Evolutionary conservation across 2,797 vertebrate species (phyloP), one percentile per base, ranked within the genome.

Genomic region (Sardinella longiceps): DNA sequence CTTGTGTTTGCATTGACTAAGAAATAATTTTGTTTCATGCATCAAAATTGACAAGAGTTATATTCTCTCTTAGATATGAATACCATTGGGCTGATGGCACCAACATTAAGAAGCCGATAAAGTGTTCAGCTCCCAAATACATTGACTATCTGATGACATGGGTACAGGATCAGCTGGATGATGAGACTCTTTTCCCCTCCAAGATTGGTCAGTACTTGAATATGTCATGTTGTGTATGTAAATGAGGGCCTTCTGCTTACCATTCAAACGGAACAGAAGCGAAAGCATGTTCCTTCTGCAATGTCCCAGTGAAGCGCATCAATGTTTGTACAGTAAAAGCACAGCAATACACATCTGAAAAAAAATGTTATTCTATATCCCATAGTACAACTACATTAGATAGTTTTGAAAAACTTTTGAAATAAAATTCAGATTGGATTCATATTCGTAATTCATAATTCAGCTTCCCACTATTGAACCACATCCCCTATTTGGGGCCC

Each of bases 81-180:
- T 99, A 99, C 91, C 98, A 99, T 89, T 98, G 98, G 98, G 98
- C 98, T 0, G 98, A 99, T 5, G 98, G 98, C 86, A 99, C 98
- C 87, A 99, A 98, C 90, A 99, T 98, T 86, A 99, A 99, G 92
- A 98, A 98, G 90, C 97, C 97, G 0, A 97, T 98, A 90, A 99
- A 99, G 89, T 99, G 98, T 93, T 99, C 98, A 0, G 98, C 98
- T 0, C 98, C 98, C 0, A 98, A 99, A 85, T 99, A 99, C 92
- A 99, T 99, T 0, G 98, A 99, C 90, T 98, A 99, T 91, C 88
- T 99, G 95, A 99, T 99, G 98, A 99, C 97, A 10, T 99, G 98
- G 98, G 98, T 99, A 85, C 98, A 99, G 92, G 98, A 99, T 90
- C 98, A 99, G 91, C 96, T 99, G 91, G 98, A 99, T 30, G 98